A percentile compares a stretch with the other conserved stretches of the same genome.
phyloP scores from a whole-genome alignment of 2,797 vertebrate genomes.

The Zonotrichia albicollis region DNA sequence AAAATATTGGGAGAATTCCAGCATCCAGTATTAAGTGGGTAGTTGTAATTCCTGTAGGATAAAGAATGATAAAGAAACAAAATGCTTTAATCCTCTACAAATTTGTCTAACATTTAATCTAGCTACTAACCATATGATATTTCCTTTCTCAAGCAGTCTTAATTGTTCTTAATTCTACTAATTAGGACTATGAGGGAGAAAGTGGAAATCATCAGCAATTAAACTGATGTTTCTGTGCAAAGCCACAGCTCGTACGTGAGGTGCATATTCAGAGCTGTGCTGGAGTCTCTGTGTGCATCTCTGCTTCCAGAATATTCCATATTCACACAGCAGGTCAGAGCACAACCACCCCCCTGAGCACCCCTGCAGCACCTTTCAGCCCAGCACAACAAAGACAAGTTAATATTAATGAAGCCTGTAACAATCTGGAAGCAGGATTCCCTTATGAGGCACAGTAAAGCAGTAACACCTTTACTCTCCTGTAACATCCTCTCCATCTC shows the following conservation, averaged over 20 bases:
- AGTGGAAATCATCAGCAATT: not conserved
- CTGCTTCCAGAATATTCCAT: not conserved
- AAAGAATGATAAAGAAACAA: slow-evolving; percentile 70
- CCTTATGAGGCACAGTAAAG: not conserved
- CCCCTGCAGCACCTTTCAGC: not conserved
- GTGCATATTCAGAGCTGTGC: not conserved
- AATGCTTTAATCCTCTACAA: slow-evolving; percentile 68
- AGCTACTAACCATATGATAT: slow-evolving; percentile 63
- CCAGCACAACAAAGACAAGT: not conserved
- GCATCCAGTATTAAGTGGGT: slow-evolving; percentile 51
- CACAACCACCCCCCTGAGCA: not conserved
- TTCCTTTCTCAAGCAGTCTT: slow-evolving; percentile 37
- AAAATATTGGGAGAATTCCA: slow-evolving; percentile 65
- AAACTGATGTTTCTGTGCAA: not conserved
- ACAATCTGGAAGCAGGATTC: not conserved
- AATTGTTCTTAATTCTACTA: slow-evolving; percentile 52
- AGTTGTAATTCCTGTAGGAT: slow-evolving; percentile 69
- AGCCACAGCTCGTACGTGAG: not conserved
- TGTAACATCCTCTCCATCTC: not conserved
- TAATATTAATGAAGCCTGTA: not conserved
- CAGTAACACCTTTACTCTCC: not conserved
- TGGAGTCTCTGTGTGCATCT: not conserved
- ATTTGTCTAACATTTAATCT: slow-evolving; percentile 67
- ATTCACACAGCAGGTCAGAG: not conserved
- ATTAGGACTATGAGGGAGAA: slow-evolving; percentile 15